Percentiles rank a stretch among this genome's conserved stretches.
Conservation (phyloP, 2,888 invertebrate genomes). For the Anorthoa munda region DNA sequence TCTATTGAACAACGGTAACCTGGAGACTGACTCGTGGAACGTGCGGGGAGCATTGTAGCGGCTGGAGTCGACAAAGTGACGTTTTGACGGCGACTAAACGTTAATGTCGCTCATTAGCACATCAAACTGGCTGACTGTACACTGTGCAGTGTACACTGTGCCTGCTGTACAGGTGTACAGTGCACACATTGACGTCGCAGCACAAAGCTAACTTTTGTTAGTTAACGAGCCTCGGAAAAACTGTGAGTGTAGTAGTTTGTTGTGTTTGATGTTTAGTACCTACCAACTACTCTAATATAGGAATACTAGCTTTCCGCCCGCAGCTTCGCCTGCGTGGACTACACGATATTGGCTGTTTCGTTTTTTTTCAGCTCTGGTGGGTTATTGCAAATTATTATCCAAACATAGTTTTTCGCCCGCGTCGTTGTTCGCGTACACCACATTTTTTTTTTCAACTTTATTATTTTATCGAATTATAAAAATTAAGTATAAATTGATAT, state of each 20-base stretch:
- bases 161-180: constrained; percentile 12
- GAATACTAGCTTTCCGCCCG: too few relatives aligned
- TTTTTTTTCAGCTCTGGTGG: too few relatives aligned
- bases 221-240: constrained; percentile 55
- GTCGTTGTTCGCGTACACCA: too few relatives aligned
- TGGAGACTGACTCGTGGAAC: constrained; percentile 10
- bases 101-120: constrained; percentile 74
- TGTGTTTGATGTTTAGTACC: constrained; percentile 8
- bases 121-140: constrained; percentile 69
- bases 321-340: too few relatives aligned
- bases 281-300: too few relatives aligned
- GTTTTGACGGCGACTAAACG: constrained; percentile 68
- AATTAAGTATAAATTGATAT: too few relatives aligned
- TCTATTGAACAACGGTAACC: constrained; percentile 20
- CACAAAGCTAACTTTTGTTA: constrained; percentile 56
- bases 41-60: constrained; percentile 33
- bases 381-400: too few relatives aligned
- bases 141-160: constrained; percentile 26
- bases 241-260: constrained; percentile 15
- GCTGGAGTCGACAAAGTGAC: constrained; percentile 63
- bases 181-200: constrained; percentile 49
- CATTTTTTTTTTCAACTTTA: too few relatives aligned
- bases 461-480: too few relatives aligned
- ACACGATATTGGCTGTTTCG: too few relatives aligned
- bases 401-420: too few relatives aligned